Base-by-base conservation (phyloP, 2,113 vertebrate genomes). In the Sinocyclocheilus anophthalmus region DNA sequence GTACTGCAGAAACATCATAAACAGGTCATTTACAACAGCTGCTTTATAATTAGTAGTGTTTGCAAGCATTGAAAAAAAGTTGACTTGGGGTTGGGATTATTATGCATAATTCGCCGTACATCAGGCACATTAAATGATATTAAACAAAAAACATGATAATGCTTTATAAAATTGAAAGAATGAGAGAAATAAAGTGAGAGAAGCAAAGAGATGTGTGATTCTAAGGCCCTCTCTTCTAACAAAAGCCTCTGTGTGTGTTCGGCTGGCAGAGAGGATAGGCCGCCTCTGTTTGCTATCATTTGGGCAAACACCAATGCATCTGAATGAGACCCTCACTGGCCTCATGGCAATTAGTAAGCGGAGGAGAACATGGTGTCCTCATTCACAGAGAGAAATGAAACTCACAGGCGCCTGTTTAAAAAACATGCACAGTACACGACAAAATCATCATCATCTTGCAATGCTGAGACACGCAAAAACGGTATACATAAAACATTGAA, bases 251-350 rank as follows among this genome's bases (percentile, higher is more conserved):
- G 88, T 93, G 88, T 84, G 86, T 72, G 45, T 79, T 83, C 90
- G 88, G 90, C 89, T 89, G 70, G 88, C 80, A 80, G 84, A 53
- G 77, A 26, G 69, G 73, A 87, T 87, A 87, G 79, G 81, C 88
- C 81, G 84, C 81, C 87, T 90, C 90, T 90, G 88, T 92, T 90
- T 84, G 87, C 67, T 81, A 87, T 87, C 33, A 89, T 92, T 90
- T 90, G 87, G 86, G 86, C 50, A 81, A 50, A 80, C 87, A 86
- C 86, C 87, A 86, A 72, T 86, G 88, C 87, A 86, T 89, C 81
- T 82, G 85, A 89, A 89, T 89, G 88, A 88, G 87, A 89, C 80
- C 39, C 77, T 76, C 59, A 81, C 75, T 22, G 26, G 50, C 81
- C 86, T 33, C 57, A 42, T 77, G 83, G 86, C 78, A 84, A 88